These are phyloP conservation scores for Eulemur albifrons DNA, from an alignment of 2,797 vertebrate genomes.

Conservation along the genomic window DNA sequence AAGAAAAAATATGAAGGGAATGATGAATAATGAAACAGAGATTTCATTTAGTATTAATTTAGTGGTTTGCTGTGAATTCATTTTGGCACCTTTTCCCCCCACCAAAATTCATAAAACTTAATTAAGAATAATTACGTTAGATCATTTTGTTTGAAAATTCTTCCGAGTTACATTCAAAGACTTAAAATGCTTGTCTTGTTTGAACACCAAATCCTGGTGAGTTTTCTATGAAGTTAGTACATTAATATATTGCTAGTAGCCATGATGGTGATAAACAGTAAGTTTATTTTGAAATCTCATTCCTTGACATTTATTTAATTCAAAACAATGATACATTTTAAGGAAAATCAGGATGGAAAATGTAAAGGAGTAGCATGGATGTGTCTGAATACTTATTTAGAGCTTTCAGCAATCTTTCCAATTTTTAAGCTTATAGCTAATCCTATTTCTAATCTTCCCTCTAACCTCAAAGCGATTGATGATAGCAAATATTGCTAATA, in stretches of 20 bases:
- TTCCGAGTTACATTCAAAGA: background rate
- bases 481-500: background rate
- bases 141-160: background rate
- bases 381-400: background rate
- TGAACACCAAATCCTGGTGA: background rate
- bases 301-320: background rate
- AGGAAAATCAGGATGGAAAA: background rate
- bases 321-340: background rate
- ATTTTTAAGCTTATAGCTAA: background rate
- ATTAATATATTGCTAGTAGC: background rate
- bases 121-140: background rate
- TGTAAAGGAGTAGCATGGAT: background rate
- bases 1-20: background rate
- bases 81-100: background rate
- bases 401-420: background rate
- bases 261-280: background rate
- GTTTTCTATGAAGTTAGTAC: background rate
- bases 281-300: background rate
- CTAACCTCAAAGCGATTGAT: background rate
- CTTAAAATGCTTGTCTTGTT: background rate
- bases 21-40: background rate
- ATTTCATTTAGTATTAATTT: background rate
- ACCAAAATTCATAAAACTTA: background rate
- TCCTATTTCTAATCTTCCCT: background rate
- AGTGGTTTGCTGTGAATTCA: background rate